Percentiles rank a stretch among this genome's conserved stretches.
Conservation (phyloP, 2,888 invertebrate genomes). For the Cryptophagus acutangulus region DNA sequence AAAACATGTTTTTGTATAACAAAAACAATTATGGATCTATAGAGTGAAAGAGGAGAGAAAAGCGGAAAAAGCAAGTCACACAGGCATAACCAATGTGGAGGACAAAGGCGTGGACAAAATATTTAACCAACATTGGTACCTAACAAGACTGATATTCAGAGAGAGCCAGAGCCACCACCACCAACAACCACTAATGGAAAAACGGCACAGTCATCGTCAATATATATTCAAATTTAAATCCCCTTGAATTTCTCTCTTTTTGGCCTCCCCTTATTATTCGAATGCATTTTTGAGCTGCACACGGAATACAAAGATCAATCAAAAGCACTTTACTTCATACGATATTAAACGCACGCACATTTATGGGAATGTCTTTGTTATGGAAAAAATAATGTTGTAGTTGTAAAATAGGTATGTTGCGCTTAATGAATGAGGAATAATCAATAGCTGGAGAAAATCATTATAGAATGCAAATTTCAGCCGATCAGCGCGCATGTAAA, state of each 20-base stretch:
- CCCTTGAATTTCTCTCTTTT: slow-evolving; percentile 30
- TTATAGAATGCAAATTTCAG: too few species aligned
- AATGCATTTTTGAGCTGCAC: slow-evolving; percentile 28
- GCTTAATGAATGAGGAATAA: too few species aligned
- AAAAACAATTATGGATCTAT: slow-evolving; percentile 6
- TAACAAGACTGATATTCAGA: slow-evolving; percentile 21
- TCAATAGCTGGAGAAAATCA: too few species aligned
- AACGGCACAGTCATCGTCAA: slow-evolving; percentile 41
- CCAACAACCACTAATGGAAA: slow-evolving; percentile 28
- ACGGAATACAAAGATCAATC: slow-evolving; percentile 44
- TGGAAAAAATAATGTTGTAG: slow-evolving; percentile 2
- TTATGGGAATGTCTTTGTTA: not conserved
- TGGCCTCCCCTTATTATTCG: slow-evolving; percentile 10
- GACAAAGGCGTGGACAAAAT: slow-evolving; percentile 26
- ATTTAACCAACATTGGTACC: slow-evolving; percentile 23
- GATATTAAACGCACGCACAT: slow-evolving; percentile 21
- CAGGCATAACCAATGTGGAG: slow-evolving; percentile 18
- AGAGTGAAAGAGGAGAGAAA: not conserved
- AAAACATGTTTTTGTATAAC: slow-evolving; percentile 1
- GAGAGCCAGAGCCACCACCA: too few species aligned
- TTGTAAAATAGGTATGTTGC: too few species aligned
- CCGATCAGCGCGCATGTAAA: too few species aligned
- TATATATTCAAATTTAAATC: slow-evolving; percentile 46
- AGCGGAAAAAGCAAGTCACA: slow-evolving; percentile 23
- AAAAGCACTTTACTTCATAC: slow-evolving; percentile 30